These are phyloP conservation scores for Perizoma flavofasciatum DNA, from an alignment of 2,888 invertebrate species.

Conservation along the genomic window DNA sequence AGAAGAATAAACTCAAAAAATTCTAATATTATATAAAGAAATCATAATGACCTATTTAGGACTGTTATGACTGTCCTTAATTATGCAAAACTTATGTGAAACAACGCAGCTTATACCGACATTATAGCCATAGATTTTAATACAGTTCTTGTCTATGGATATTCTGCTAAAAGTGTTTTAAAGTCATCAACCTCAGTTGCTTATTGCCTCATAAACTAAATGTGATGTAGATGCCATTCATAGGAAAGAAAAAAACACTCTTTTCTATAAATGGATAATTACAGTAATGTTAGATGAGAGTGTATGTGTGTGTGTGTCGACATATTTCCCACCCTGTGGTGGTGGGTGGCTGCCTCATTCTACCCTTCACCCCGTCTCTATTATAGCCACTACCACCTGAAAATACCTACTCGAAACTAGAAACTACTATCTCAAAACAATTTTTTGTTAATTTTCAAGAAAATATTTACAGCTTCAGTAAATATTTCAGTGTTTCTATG, in stretches of 20 bases:
- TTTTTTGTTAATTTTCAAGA: too few species aligned
- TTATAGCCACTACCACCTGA: conserved; percentile 54
- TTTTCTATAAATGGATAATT: conserved; percentile 77
- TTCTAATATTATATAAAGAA: too few species aligned
- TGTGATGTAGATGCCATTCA: conserved; percentile 44
- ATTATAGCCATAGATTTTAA: too few species aligned
- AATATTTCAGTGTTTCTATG: not conserved
- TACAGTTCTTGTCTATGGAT: conserved; percentile 6
- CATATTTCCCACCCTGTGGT: conserved; percentile 63
- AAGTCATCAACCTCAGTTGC: conserved; percentile 37
- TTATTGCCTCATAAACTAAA: conserved; percentile 35
- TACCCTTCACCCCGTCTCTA: conserved; percentile 52
- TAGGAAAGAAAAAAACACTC: conserved; percentile 8
- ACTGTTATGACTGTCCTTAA: too few species aligned
- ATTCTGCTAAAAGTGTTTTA: conserved; percentile 27
- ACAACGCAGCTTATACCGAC: too few species aligned
- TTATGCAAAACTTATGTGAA: too few species aligned
- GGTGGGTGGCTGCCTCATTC: conserved; percentile 46
- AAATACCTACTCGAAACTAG: conserved; percentile 45
- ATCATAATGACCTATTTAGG: too few species aligned
- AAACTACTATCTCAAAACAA: too few species aligned
- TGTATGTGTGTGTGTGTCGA: conserved; percentile 75
- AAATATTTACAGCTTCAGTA: too few species aligned
- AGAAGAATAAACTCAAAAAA: too few species aligned
- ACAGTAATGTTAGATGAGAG: conserved; percentile 74